phyloP scores from a whole-genome alignment of 2,888 invertebrate genomes.

The Drosophila formosana region DNA sequence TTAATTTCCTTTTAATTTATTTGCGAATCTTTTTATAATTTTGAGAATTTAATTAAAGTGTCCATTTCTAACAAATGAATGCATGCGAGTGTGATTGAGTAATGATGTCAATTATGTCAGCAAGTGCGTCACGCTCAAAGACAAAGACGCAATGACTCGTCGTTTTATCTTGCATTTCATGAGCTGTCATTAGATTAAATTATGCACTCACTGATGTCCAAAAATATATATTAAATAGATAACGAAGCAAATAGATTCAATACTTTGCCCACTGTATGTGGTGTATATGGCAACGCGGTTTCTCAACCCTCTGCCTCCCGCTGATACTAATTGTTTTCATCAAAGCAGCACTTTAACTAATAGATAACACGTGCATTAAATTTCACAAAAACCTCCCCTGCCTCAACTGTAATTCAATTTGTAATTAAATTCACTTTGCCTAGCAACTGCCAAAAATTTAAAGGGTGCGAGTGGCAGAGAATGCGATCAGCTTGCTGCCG shows the following conservation, averaged over 20 bases:
- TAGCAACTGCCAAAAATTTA: slow-evolving; percentile 20
- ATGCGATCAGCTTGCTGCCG: not conserved
- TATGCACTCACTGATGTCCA: slow-evolving; percentile 41
- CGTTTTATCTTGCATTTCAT: slow-evolving; percentile 12
- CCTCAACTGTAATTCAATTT: slow-evolving; percentile 18
- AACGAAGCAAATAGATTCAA: not conserved
- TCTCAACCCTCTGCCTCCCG: not conserved
- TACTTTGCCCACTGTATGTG: not conserved
- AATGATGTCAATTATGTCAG: slow-evolving; percentile 75
- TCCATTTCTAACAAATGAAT: slow-evolving; percentile 77
- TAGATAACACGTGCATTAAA: slow-evolving; percentile 55
- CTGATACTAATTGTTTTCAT: slow-evolving; percentile 26
- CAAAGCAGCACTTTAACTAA: slow-evolving; percentile 56
- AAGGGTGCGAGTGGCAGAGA: not conserved
- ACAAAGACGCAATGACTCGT: not conserved
- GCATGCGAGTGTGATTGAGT: slow-evolving; percentile 75
- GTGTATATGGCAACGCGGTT: not conserved
- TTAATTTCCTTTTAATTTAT: too few relatives aligned
- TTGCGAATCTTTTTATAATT: too few relatives aligned
- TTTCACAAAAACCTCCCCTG: slow-evolving; percentile 9
- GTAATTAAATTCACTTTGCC: slow-evolving; percentile 49
- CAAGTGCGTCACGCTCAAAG: slow-evolving; percentile 39
- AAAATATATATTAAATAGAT: not conserved
- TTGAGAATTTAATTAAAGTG: slow-evolving; percentile 74
- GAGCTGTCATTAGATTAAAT: slow-evolving; percentile 73